Evolutionary conservation across 92 coral and sea anemone species (phyloP), one percentile per base, ranked within the genome.

Genomic region (Phenganax marumi): DNA sequence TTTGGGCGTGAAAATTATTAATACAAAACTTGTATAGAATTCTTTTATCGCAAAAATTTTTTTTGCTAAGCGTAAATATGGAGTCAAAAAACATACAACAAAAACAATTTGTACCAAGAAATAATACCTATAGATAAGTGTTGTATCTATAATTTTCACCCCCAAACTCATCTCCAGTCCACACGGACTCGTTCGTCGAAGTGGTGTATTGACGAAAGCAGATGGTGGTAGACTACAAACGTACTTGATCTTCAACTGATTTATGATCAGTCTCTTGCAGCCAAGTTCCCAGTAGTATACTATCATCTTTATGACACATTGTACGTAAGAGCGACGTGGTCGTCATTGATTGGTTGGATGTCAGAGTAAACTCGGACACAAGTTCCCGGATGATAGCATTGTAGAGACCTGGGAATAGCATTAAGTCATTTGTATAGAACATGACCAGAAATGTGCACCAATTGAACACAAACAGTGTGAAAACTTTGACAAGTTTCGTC

Each of bases 331-430:
- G 84, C 1, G 98, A 95, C 11, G 98, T 95, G 13, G 98, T 92
- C 10, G 98, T 92, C 84, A 95, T 88, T 14, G 97, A 92, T 25
- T 97, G 96, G 77, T 92, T 95, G 55, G 93, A 97, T 6, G 98
- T 97, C 76, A 95, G 92, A 62, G 98, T 95, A 85, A 95, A 95
- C 88, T 95, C 98, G 12, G 98, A 92, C 23, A 95, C 98, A 50
- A 95, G 89, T 56, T 88, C 93, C 22, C 98, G 98, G 68, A 95
- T 82, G 53, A 95, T 83, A 52, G 95, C 81, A 81, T 95, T 93
- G 50, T 90, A 95, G 54, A 90, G 90, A 77, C 96, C 98, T 95
- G 53, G 12, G 69, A 50, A 56, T 24, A 64, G 17, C 65, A 69
- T 74, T 17, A 52, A 3, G 24, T 48, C 8, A 50, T 21, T 8